Evolutionary conservation across 2,888 invertebrate species (phyloP).

Genomic region (Tenodera sinensis): DNA sequence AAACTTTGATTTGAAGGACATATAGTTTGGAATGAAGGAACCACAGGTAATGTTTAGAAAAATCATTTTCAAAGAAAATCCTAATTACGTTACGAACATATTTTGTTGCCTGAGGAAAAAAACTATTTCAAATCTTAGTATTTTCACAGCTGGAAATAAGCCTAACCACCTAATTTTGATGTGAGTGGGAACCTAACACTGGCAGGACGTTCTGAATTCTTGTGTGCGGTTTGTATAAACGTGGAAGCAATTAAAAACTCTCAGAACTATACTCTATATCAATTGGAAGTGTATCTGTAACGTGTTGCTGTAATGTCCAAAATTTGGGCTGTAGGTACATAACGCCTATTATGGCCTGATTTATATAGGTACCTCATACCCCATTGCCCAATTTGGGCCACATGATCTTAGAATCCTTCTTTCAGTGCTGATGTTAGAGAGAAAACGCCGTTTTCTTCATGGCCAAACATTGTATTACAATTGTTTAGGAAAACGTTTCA

Average conservation of each 20-base stretch:
- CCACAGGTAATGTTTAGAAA: background rate
- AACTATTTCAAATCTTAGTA: background rate
- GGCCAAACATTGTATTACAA: no score
- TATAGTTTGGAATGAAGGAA: background rate
- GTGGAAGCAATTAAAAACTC: background rate
- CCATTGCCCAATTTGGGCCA: no score
- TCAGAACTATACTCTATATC: background rate
- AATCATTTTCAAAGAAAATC: background rate
- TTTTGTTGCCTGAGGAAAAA: background rate
- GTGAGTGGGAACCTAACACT: background rate
- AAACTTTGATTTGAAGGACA: background rate
- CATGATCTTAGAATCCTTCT: no score
- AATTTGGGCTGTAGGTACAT: background rate
- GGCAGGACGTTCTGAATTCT: no score
- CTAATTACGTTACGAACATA: background rate
- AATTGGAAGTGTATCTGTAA: background rate
- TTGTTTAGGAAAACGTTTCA: no score
- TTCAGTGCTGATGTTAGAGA: no score
- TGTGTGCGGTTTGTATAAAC: background rate
- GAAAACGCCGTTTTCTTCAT: no score
- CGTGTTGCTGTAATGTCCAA: background rate
- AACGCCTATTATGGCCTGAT: background rate
- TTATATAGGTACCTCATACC: no score
- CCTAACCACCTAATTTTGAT: background rate
- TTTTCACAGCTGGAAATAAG: background rate